Percentiles rank a stretch among this genome's conserved stretches.
These are phyloP conservation scores for Centropus bengalensis DNA, from an alignment of 2,113 vertebrate species.

Conservation along the genomic window DNA sequence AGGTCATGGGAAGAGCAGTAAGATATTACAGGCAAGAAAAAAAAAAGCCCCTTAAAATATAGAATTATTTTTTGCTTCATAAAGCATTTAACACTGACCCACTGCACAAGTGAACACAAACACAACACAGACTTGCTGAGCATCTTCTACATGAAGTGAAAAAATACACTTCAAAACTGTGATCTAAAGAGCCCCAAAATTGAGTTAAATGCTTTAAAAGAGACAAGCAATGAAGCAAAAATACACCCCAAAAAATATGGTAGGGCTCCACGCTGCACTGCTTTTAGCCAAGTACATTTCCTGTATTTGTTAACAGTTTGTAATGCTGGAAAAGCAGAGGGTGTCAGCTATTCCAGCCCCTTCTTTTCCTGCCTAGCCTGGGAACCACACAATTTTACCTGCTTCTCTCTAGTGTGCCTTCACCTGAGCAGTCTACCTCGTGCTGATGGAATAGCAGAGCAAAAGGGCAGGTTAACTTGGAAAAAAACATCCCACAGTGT, in stretches of 20 bases:
- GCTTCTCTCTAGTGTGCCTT: background rate
- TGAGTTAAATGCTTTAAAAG: conserved; percentile 60
- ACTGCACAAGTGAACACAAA: background rate
- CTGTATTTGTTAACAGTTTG: conserved; percentile 50
- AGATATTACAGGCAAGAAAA: background rate
- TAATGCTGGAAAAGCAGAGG: background rate
- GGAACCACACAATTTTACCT: background rate
- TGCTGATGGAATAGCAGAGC: background rate
- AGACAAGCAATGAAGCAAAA: conserved; percentile 52
- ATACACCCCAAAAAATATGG: background rate
- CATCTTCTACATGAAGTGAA: background rate
- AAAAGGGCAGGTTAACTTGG: background rate
- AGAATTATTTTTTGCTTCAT: conserved; percentile 54
- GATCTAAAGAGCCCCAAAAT: background rate
- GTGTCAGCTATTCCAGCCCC: background rate
- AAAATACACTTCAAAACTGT: background rate
- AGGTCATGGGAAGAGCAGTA: background rate
- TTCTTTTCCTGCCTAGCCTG: background rate
- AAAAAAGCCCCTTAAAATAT: background rate
- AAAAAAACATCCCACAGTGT: conserved; percentile 10
- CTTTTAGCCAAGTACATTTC: conserved; percentile 66
- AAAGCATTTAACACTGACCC: conserved; percentile 62
- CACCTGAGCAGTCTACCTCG: rapidly evolving
- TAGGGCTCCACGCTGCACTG: background rate
- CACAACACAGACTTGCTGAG: background rate